Percentiles rank a stretch among this genome's conserved stretches.
Conservation (phyloP, 1,140 invertebrate species). For the Calephelis virginiensis region DNA sequence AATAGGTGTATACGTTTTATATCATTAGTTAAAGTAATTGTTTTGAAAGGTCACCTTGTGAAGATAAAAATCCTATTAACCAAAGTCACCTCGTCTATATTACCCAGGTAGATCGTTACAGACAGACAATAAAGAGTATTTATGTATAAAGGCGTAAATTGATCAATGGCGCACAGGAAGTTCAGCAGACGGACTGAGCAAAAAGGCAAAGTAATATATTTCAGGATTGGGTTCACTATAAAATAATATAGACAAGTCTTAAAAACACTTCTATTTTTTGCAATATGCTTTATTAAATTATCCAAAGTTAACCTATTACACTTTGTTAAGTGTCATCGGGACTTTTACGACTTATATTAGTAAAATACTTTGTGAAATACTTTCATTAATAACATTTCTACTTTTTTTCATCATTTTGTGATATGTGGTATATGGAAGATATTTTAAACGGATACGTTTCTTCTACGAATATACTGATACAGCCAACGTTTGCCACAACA, state of each 20-base stretch:
- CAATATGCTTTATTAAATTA: not conserved
- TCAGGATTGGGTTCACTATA: conserved; percentile 20
- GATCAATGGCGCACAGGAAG: conserved; percentile 52
- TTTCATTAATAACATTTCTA: too few species aligned
- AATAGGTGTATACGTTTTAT: too few species aligned
- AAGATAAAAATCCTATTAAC: conserved; percentile 11
- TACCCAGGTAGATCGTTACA: conserved; percentile 25
- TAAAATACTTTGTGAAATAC: too few species aligned
- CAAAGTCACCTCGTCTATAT: conserved; percentile 14
- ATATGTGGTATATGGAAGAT: too few species aligned
- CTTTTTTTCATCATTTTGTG: too few species aligned
- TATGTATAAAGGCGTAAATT: conserved; percentile 42
- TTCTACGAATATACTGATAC: too few species aligned
- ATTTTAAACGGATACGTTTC: too few species aligned
- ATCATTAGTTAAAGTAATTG: not conserved
- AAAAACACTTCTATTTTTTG: not conserved
- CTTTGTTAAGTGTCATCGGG: too few species aligned
- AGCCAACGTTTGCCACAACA: too few species aligned
- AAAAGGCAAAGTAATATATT: conserved; percentile 10
- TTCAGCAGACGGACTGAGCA: conserved; percentile 40
- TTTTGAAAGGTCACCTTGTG: not conserved
- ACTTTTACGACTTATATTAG: too few species aligned
- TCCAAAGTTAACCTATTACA: too few species aligned
- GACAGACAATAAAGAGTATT: conserved; percentile 36
- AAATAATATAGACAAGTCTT: not conserved